phyloP scores from a whole-genome alignment of 2,113 vertebrate species.

The Aspidoscelis tigris region DNA sequence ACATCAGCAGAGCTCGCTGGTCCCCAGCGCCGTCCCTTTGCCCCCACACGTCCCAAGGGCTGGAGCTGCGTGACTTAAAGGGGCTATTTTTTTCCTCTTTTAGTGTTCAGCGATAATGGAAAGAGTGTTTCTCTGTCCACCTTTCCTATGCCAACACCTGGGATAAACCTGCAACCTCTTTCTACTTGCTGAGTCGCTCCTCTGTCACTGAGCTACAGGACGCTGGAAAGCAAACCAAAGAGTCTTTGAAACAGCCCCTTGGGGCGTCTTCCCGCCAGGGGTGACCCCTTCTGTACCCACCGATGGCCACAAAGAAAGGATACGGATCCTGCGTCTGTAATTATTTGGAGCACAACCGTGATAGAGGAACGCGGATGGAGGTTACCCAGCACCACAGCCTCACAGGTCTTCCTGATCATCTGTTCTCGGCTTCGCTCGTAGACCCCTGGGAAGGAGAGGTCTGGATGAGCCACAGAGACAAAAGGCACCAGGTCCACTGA shows the following conservation, averaged over 20 bases:
- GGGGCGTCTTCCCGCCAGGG: not conserved
- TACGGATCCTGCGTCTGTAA: conserved; percentile 91
- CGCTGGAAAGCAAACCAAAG: no score
- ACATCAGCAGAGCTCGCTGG: no score
- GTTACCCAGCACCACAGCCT: conserved; percentile 78
- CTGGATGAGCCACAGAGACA: not conserved
- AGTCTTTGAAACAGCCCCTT: no score
- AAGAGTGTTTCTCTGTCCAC: no score
- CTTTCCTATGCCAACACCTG: no score
- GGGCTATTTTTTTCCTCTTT: not conserved
- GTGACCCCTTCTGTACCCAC: not conserved
- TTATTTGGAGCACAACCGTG: conserved; percentile 86
- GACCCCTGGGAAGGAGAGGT: conserved; percentile 73
- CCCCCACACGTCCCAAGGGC: not conserved
- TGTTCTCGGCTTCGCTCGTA: conserved; percentile 86
- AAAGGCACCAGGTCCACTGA: not conserved
- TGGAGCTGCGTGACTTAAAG: no score
- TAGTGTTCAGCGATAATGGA: no score
- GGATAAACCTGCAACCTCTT: no score
- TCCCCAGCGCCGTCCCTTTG: no score
- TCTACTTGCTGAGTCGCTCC: no score
- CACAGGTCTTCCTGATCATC: conserved; percentile 86
- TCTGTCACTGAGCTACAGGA: no score
- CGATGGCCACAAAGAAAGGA: conserved; percentile 74
- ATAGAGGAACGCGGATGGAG: conserved; percentile 91